Base-by-base conservation (phyloP, 1,140 invertebrate genomes). In the Galleria mellonella region DNA sequence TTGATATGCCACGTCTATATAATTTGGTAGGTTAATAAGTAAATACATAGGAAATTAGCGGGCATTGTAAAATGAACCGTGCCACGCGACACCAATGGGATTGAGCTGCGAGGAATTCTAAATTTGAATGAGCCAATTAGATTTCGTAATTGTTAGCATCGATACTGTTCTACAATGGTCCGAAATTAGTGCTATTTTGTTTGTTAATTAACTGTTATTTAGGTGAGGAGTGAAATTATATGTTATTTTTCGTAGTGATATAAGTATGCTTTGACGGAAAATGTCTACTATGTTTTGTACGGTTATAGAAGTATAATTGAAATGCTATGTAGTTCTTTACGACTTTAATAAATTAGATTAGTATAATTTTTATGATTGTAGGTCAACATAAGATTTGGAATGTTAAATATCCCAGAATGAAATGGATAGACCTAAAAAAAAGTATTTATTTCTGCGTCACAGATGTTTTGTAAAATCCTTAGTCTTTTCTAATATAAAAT, bases 101-200 rank as follows among this genome's bases (percentile, higher is more conserved):
- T 27, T 11, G 42, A 30, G 35, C 40, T 44, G 17, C 35, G 35
- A 17, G 17, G 43, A 52, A 46, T 49, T 48, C 43, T 50, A 46
- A 49, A 57, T 52, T 49, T 36, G 28, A 49, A 52, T 43, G 32
- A 27, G 32, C 50, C 55, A 57, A 57, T 57, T 41, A 37, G 37
- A 37, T 38, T 51, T 40, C 32, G 37, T 45, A 51, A 51, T 45
- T 32, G 37, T 37, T 17, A 37, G 35, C 15, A 15, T 9, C 35
- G 14, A 37, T 37, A 37, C 35, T n/a, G 35, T 37, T 37, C 35
- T 17, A 37, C 35, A 37, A 37, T 37, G 14, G 17, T 37, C 17
- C n/a, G 12, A 37, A 37, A 37, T 37, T 37, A 37, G 35, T 37
- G n/a, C 12, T 37, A 15, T 17, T 37, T 37, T 23, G 17, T 23